phyloP scores from a whole-genome alignment of 2,113 vertebrate genomes.

The Hydrochoerus hydrochaeris region DNA sequence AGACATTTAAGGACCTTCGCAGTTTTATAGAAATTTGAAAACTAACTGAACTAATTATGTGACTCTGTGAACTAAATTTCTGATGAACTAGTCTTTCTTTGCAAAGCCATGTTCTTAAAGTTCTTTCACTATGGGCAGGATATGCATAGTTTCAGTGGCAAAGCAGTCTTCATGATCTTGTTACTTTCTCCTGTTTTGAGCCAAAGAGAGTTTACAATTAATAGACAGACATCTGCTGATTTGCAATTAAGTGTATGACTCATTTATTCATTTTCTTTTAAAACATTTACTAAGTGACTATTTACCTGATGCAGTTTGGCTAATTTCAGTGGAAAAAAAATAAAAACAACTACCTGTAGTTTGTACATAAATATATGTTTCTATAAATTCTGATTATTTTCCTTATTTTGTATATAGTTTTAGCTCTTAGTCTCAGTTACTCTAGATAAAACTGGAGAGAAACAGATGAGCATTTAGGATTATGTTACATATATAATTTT shows the following conservation, averaged over 20 bases:
- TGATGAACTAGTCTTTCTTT: conserved; percentile 49
- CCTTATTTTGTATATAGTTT: neutral
- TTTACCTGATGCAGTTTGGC: neutral
- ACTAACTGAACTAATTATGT: conserved; percentile 51
- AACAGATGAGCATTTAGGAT: neutral
- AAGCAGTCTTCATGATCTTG: neutral
- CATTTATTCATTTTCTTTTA: conserved; percentile 41
- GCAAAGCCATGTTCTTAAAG: conserved; percentile 45
- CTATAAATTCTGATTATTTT: conserved; percentile 36
- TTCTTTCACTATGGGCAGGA: conserved; percentile 45
- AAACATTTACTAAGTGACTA: neutral
- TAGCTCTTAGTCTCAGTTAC: neutral
- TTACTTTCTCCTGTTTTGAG: neutral
- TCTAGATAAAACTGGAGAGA: conserved; percentile 4
- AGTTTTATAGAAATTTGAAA: conserved; percentile 59
- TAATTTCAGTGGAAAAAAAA: neutral
- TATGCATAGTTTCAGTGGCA: conserved; percentile 35
- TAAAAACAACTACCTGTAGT: neutral
- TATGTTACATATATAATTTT: neutral
- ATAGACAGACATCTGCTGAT: conserved; percentile 8
- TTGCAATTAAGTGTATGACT: neutral
- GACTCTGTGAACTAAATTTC: conserved; percentile 58
- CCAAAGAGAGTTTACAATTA: neutral
- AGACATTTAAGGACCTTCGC: conserved; percentile 55
- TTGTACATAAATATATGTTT: neutral